phyloP scores from a whole-genome alignment of 2,797 vertebrate species.

The Siniperca scherzeri region DNA sequence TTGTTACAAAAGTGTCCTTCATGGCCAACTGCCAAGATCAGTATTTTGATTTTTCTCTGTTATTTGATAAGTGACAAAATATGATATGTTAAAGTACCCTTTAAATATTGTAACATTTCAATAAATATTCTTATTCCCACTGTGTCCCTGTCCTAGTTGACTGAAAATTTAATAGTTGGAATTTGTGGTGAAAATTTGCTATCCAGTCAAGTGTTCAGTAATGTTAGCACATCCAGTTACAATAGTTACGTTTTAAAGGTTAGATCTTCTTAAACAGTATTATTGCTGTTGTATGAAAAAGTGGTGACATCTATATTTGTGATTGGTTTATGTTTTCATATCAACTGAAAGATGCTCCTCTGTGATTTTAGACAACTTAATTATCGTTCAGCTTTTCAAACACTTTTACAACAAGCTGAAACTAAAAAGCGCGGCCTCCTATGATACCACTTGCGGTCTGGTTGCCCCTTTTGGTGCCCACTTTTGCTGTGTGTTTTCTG shows the following conservation, averaged over 20 bases:
- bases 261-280: background rate
- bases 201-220: background rate
- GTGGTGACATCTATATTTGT: background rate
- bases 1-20: conserved; percentile 69
- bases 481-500: background rate
- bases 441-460: background rate
- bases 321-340: background rate
- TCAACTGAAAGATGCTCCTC: background rate
- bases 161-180: background rate
- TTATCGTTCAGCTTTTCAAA: background rate
- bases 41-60: conserved; percentile 61
- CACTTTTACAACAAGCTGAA: background rate
- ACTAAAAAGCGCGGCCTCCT: background rate
- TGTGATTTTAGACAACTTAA: background rate
- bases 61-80: conserved; percentile 61
- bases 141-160: background rate
- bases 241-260: background rate
- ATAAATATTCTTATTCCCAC: conserved; percentile 76
- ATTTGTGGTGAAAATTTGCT: background rate
- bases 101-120: conserved; percentile 66
- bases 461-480: background rate
- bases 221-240: background rate
- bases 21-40: conserved; percentile 67
- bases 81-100: conserved; percentile 41
- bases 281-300: background rate